Base-by-base conservation (phyloP, 2,797 vertebrate species). In the Borostomias antarcticus region DNA sequence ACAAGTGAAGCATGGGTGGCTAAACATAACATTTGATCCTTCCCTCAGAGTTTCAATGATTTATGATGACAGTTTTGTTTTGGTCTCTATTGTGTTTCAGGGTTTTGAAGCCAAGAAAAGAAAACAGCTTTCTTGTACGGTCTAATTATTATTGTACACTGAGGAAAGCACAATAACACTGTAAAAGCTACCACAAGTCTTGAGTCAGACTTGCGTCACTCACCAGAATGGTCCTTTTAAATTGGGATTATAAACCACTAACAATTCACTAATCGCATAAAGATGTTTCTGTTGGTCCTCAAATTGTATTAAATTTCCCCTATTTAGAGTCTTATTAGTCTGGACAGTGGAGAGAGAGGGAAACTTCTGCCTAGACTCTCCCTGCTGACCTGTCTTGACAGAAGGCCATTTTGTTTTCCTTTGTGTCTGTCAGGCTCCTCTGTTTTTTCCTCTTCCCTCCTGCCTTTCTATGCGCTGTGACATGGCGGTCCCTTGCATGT, bases 391-490 rank as follows among this genome's bases (percentile, higher is more conserved):
- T 2, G 7, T 48, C 62, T 68, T 83, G 82, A 85, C 82, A 81
- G 77, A 73, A 81, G 74, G 82, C 79, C 81, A 80, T 87, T 82
- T 87, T 83, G 73, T 82, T 77, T 62, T 69, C 78, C 48, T 78
- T 6, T 19, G 48, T 73, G 51, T 64, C 73, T 84, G 80, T 85
- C 80, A 82, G 33, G 25, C 58, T 71, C 60, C 66, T 72, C 53
- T 35, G 8, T 58, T 59, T 58, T 37, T 19, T 50, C 21, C 25
- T 69, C 40, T 43, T 26, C 6, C 66, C 62, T 74, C 60, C 11
- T 15, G 5, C 40, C 0, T 62, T 61, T 72, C 68, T 74, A 45
- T 62, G 45, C 17, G 17, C 52, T 17, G 70, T 79, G 83, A 81
- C 79, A 77, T 1, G 64, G 74, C 10, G 77, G 79, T 75, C 75